Conservation (phyloP, 1,140 invertebrate genomes). For the Rhynchophorus ferrugineus region DNA sequence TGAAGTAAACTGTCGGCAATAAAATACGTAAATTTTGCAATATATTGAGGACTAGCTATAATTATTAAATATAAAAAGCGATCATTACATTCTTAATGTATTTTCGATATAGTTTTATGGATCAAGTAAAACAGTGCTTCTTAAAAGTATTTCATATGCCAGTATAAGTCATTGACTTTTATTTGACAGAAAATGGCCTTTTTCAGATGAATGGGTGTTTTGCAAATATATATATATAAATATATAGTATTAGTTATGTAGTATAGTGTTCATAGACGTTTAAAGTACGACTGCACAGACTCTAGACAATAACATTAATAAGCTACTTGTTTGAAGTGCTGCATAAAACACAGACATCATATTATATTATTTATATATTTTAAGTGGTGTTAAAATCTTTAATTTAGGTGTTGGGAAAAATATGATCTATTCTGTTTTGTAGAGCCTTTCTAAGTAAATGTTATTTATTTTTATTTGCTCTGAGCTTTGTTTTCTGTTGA, state of each 20-base stretch:
- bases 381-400: constrained; percentile 28
- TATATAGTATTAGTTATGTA: constrained; percentile 26
- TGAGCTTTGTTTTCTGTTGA: constrained; percentile 26
- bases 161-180: not conserved
- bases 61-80: too few relatives aligned
- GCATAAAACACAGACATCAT: not conserved
- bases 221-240: constrained; percentile 35
- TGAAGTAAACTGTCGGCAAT: too few relatives aligned
- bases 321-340: not conserved
- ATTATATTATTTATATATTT: constrained; percentile 7
- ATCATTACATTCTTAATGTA: too few relatives aligned
- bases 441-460: constrained; percentile 26
- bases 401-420: constrained; percentile 37
- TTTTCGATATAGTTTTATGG: not conserved
- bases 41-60: too few relatives aligned
- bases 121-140: too few relatives aligned
- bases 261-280: constrained; percentile 24
- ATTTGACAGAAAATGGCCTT: not conserved
- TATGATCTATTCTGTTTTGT: constrained; percentile 29
- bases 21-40: too few relatives aligned
- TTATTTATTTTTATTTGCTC: constrained; percentile 32
- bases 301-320: constrained; percentile 31
- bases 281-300: constrained; percentile 29
- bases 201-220: constrained; percentile 23
- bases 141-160: not conserved